Conservation (phyloP, 2,113 vertebrate genomes). For the Petrocephalus microphthalmus region DNA sequence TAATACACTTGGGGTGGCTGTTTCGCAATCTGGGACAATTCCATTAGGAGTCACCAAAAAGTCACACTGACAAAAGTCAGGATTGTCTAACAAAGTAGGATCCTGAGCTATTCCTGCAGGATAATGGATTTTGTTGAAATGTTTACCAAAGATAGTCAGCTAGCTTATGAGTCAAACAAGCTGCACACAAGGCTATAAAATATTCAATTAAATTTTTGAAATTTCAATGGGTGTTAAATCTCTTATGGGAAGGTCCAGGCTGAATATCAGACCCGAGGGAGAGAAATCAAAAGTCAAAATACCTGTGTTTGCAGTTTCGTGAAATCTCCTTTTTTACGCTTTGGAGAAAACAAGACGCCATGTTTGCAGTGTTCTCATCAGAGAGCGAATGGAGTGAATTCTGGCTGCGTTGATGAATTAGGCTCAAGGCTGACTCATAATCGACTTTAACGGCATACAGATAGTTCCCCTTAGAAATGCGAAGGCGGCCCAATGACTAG, state of each 20-base stretch:
- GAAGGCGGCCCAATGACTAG: conserved; percentile 24
- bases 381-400: conserved; percentile 39
- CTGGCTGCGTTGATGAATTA: conserved; percentile 43
- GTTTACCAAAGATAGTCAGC: neutral
- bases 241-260: conserved; percentile 5
- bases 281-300: conserved; percentile 40
- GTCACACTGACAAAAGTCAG: neutral
- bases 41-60: neutral
- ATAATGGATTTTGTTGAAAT: conserved; percentile 2
- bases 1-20: neutral
- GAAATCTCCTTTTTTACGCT: conserved; percentile 33
- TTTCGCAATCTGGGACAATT: neutral
- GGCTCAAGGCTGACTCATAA: conserved; percentile 45
- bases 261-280: neutral
- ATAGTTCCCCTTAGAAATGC: conserved; percentile 33
- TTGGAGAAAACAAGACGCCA: conserved; percentile 35
- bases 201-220: neutral
- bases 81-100: neutral
- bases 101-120: neutral
- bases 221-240: neutral
- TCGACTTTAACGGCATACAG: conserved; percentile 48
- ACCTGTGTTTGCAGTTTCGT: conserved; percentile 23
- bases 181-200: neutral
- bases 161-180: neutral
- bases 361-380: conserved; percentile 29